Evolutionary conservation across 2,888 invertebrate genomes (phyloP).

Genomic region (Oligia latruncula): DNA sequence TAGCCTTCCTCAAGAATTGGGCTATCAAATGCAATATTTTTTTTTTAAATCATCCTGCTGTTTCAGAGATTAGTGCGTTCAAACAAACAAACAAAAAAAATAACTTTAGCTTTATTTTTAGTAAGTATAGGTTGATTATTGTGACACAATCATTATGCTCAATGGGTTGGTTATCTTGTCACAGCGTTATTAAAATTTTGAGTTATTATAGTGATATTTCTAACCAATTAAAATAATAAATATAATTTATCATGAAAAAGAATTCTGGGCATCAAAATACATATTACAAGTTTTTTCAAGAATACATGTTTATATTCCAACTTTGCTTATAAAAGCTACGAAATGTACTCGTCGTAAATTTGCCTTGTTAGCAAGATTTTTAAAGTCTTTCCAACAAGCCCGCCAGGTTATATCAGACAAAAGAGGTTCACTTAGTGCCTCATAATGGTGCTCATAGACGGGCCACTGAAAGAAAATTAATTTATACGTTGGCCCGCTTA

Average conservation of each 20-base stretch:
- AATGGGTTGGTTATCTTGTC: conserved; percentile 5
- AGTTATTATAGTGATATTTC: background rate
- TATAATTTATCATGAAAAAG: background rate
- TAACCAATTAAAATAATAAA: background rate
- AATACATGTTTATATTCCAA: conserved; percentile 23
- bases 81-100: background rate
- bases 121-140: background rate
- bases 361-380: conserved; percentile 70
- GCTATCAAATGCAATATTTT: background rate
- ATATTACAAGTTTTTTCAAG: conserved; percentile 4
- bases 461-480: conserved; percentile 83
- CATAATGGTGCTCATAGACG: conserved; percentile 78
- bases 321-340: conserved; percentile 38
- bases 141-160: background rate
- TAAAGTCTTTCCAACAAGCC: conserved; percentile 68
- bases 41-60: background rate
- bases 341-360: conserved; percentile 64
- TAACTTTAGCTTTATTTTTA: no score
- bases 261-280: background rate
- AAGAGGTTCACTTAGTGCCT: conserved; percentile 79
- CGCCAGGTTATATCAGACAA: conserved; percentile 73
- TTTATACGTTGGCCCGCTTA: conserved; percentile 83
- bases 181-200: background rate
- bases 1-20: background rate
- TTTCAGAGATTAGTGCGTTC: background rate